A percentile compares a stretch with the other conserved stretches of the same genome.
These are phyloP conservation scores for Cremastinae sp. DNA, from an alignment of 2,888 invertebrate species.

Conservation along the genomic window DNA sequence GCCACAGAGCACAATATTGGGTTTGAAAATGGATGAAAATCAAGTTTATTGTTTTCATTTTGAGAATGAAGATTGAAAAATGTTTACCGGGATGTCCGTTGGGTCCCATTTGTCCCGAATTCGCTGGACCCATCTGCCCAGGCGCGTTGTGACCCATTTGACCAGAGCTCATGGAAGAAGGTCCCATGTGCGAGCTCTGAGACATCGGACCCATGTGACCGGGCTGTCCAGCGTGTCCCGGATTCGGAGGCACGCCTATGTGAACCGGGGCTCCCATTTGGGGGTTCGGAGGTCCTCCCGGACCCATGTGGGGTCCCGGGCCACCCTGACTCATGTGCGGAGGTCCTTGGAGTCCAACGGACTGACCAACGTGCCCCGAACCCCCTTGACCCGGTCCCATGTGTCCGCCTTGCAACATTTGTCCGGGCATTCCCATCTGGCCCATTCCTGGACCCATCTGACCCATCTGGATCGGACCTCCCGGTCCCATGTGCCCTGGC, in stretches of 20 bases:
- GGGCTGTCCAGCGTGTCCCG: conserved; percentile 63
- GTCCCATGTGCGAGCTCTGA: conserved; percentile 70
- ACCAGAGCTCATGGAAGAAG: conserved; percentile 78
- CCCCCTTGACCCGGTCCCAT: conserved; percentile 65
- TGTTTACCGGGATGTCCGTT: conserved; percentile 55
- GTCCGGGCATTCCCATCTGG: conserved; percentile 71
- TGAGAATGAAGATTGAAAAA: neutral
- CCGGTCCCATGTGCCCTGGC: conserved; percentile 69
- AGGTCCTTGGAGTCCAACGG: conserved; percentile 67
- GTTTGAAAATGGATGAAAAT: too few species aligned
- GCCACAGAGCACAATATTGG: too few species aligned
- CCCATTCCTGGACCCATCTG: conserved; percentile 63
- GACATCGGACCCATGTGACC: conserved; percentile 70
- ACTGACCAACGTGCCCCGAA: conserved; percentile 65
- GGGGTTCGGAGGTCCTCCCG: conserved; percentile 69
- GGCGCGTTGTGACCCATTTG: conserved; percentile 63
- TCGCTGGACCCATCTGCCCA: too few species aligned
- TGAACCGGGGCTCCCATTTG: conserved; percentile 71
- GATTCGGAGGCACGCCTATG: conserved; percentile 54
- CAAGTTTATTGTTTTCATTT: too few species aligned
- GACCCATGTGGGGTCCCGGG: conserved; percentile 70
- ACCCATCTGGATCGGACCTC: conserved; percentile 71
- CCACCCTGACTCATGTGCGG: conserved; percentile 65
- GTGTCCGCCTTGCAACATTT: conserved; percentile 32
- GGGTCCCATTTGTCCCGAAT: conserved; percentile 67